Base-by-base conservation (phyloP, 2,888 invertebrate species). In the Eristalis intricaria region DNA sequence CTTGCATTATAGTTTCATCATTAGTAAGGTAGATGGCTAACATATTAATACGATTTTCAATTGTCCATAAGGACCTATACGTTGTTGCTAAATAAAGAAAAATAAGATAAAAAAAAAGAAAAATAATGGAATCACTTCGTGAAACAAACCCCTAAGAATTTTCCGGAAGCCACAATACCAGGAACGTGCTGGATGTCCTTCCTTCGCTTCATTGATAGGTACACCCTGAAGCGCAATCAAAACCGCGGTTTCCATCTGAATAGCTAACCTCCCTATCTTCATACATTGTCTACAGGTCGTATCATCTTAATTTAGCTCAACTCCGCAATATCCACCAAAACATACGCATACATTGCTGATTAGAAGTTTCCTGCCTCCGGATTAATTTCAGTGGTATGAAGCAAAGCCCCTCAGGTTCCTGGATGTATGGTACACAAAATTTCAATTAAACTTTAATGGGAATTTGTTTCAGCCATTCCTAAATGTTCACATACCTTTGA, bases 361-460 rank as follows among this genome's bases (percentile, higher is more conserved):
- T 43, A 43, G n/a, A 15, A 15, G n/a, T 43, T 43, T 7, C 43
- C 19, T 43, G 43, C 43, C 43, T n/a, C n/a, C n/a, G 43, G 43
- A 43, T 43, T 43, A 43, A 43, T 43, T 43, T 43, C 7, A 19
- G 43, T 43, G 43, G 43, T 43, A 43, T 4, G 43, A 43, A 43
- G 43, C 43, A 43, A 15, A 43, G n/a, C 43, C n/a, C 43, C 43
- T 43, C 43, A 15, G 43, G 43, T 19, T 43, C n/a, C n/a, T 43
- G n/a, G n/a, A 43, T 15, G 43, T 43, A 43, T n/a, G 38, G 38
- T 38, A 38, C 38, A 38, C 38, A 38, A 38, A 38, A 38, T 38
- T 38, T 38, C 38, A 38, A 38, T 38, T 87, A 87, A 84, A 84
- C 75, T 87, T 84, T 84, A 84, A 83, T 80, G 73, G 68, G 69